Conservation (phyloP, 2,113 vertebrate species). For the Phocoena phocoena region DNA sequence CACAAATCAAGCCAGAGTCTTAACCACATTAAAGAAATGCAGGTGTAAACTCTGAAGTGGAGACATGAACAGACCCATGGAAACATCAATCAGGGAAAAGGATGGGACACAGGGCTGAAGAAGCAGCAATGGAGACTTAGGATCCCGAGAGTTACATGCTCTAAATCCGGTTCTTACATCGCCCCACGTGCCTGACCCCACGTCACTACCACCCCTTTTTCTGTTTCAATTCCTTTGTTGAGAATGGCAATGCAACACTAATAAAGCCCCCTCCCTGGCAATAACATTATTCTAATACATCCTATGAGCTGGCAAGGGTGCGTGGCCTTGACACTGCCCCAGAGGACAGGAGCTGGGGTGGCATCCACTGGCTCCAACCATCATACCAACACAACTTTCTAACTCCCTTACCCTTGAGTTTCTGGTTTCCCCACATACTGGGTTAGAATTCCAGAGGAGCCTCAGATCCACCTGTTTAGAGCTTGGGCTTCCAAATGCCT, state of each 20-base stretch:
- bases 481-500: neutral
- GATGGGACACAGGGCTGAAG: neutral
- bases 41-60: neutral
- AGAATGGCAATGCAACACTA: neutral
- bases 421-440: neutral
- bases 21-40: neutral
- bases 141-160: neutral
- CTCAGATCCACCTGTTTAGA: neutral
- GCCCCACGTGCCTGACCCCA: neutral
- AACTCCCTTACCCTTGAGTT: neutral
- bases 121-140: neutral
- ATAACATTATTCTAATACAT: neutral
- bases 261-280: neutral
- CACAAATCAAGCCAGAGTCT: neutral
- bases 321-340: rapidly evolving
- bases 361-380: neutral
- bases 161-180: neutral
- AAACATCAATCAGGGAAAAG: neutral
- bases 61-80: neutral
- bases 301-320: neutral
- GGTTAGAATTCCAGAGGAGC: neutral
- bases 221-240: neutral
- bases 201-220: neutral
- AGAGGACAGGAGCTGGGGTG: neutral
- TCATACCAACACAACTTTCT: neutral